A percentile compares a stretch with the other conserved stretches of the same genome.
Conservation (phyloP, 2,113 vertebrate species). For the Dissostichus mawsoni region DNA sequence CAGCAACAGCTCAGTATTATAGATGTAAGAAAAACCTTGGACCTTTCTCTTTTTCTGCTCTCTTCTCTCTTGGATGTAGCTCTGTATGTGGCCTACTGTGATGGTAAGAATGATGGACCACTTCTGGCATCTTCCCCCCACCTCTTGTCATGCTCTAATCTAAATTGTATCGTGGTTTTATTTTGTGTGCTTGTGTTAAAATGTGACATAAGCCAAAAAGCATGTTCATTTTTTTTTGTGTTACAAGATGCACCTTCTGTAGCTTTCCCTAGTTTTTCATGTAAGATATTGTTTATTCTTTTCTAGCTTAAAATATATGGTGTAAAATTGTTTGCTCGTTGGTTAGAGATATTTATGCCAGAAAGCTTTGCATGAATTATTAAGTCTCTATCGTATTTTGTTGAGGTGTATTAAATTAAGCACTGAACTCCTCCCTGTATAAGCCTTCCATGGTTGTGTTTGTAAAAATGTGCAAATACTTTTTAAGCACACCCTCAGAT, state of each 20-base stretch:
- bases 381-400: slow-evolving; percentile 24
- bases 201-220: slow-evolving; percentile 18
- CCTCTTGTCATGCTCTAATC: slow-evolving; percentile 26
- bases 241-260: slow-evolving; percentile 15
- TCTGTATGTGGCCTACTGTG: slow-evolving; percentile 89
- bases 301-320: slow-evolving; percentile 42
- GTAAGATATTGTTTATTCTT: slow-evolving; percentile 39
- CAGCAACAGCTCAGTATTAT: slow-evolving; percentile 23
- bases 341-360: slow-evolving; percentile 33
- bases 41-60: slow-evolving; percentile 78
- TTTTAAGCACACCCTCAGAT: slow-evolving; percentile 1
- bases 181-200: slow-evolving; percentile 46
- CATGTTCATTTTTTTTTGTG: slow-evolving; percentile 43
- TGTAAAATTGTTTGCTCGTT: slow-evolving; percentile 49
- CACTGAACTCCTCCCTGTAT: slow-evolving; percentile 24
- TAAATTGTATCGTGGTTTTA: slow-evolving; percentile 52
- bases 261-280: slow-evolving; percentile 31
- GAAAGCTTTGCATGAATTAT: slow-evolving; percentile 25
- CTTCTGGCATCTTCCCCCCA: slow-evolving; percentile 37
- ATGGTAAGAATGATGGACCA: slow-evolving; percentile 82
- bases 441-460: slow-evolving; percentile 20
- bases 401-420: slow-evolving; percentile 25
- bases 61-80: slow-evolving; percentile 77
- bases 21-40: slow-evolving; percentile 59
- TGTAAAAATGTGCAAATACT: background rate